Conservation (phyloP, 2,797 vertebrate species). For the Chloroceryle amazona region DNA sequence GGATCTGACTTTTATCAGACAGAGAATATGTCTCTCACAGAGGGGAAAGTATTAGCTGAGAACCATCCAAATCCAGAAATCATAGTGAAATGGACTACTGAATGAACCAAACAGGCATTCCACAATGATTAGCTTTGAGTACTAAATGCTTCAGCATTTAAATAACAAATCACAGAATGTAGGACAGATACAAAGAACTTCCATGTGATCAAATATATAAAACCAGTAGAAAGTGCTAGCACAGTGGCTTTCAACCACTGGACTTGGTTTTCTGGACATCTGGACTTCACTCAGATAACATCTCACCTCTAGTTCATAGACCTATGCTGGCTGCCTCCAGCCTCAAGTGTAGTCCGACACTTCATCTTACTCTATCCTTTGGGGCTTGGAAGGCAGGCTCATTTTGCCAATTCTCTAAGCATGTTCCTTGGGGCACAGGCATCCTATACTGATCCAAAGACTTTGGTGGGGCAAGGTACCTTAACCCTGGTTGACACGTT, state of each 20-base stretch:
- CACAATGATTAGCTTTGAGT: neutral
- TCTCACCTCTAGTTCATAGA: neutral
- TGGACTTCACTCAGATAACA: neutral
- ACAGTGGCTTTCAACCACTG: neutral
- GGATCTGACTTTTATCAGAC: neutral
- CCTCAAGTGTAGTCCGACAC: neutral
- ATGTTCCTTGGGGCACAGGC: rapidly evolving
- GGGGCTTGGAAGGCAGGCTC: neutral
- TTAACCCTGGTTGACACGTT: rapidly evolving
- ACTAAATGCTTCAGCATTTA: neutral
- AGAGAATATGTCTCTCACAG: neutral
- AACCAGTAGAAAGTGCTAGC: neutral
- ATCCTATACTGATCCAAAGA: neutral
- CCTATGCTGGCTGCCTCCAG: neutral
- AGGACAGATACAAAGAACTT: neutral
- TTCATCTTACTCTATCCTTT: neutral
- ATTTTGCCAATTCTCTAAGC: neutral
- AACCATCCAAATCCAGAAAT: neutral
- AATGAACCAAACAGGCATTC: neutral
- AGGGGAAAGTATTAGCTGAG: neutral
- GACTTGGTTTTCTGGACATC: neutral
- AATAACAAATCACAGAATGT: neutral
- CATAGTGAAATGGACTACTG: neutral
- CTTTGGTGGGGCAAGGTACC: neutral
- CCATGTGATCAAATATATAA: neutral